These are phyloP conservation scores for Gallirallus australis DNA, from an alignment of 2,797 vertebrate genomes.

Conservation along the genomic window DNA sequence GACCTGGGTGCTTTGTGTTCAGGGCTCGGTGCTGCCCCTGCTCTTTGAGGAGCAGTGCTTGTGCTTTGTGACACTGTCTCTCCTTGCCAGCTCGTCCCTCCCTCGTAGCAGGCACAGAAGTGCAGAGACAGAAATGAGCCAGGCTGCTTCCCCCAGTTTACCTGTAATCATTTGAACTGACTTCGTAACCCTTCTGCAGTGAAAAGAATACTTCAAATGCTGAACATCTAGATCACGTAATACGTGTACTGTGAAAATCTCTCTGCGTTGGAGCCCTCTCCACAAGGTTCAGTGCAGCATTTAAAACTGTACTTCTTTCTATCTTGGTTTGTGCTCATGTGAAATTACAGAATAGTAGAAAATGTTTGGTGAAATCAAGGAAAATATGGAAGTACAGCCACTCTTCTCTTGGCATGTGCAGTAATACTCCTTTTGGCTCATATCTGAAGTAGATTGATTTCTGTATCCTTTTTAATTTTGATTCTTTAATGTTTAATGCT, in stretches of 20 bases:
- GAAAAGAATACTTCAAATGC: background rate
- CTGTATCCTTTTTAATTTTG: background rate
- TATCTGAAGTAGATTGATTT: background rate
- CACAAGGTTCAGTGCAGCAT: background rate
- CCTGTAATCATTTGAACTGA: background rate
- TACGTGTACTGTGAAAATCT: background rate
- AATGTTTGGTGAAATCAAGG: background rate
- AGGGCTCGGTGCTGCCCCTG: background rate
- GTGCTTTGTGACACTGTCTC: rapidly evolving
- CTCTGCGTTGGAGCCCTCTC: background rate
- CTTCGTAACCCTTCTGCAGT: background rate
- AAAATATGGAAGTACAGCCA: background rate
- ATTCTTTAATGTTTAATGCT: background rate
- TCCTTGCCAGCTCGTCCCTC: background rate
- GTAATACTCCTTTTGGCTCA: background rate
- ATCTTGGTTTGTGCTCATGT: background rate
- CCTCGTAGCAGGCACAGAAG: background rate
- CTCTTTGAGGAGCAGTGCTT: background rate
- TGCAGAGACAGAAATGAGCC: background rate
- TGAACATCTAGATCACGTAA: background rate
- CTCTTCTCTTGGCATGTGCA: background rate
- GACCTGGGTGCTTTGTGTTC: background rate
- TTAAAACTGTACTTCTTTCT: background rate
- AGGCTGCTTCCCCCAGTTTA: background rate
- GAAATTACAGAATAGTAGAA: background rate